Conservation (phyloP, 2,113 vertebrate genomes). For the Clinocottus analis region DNA sequence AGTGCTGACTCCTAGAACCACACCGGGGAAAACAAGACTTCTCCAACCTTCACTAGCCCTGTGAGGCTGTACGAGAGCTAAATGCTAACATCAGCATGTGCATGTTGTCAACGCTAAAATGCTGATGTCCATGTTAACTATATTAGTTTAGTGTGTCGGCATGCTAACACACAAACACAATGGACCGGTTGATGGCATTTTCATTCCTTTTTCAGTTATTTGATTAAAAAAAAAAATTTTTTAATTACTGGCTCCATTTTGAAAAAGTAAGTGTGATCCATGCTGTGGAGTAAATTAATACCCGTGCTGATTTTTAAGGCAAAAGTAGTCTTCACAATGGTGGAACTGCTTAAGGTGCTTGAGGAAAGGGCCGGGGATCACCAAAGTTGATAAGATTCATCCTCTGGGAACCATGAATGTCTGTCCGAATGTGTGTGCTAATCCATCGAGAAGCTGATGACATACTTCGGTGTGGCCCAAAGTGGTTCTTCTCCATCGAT, state of each 20-base stretch:
- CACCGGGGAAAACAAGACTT: neutral
- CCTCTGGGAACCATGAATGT: neutral
- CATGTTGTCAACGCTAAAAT: neutral
- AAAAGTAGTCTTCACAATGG: no score
- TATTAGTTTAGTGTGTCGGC: neutral
- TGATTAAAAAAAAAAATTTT: neutral
- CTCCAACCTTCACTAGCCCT: neutral
- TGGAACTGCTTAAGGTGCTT: neutral
- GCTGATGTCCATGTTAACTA: neutral
- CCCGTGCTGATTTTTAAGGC: neutral
- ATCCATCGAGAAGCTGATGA: neutral
- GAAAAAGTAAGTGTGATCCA: neutral
- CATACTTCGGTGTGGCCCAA: neutral
- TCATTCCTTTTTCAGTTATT: no score
- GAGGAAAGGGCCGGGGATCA: neutral
- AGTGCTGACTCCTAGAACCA: neutral
- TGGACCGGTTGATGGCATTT: neutral
- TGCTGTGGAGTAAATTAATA: neutral
- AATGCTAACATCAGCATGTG: neutral
- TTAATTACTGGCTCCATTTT: no score
- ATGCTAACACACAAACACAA: neutral
- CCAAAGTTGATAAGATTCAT: constrained; percentile 5
- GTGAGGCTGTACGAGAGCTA: neutral
- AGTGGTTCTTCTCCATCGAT: neutral
- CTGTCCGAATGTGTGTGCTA: neutral